phyloP scores from a whole-genome alignment of 2,797 vertebrate genomes.

The Diglossa cyanea region DNA sequence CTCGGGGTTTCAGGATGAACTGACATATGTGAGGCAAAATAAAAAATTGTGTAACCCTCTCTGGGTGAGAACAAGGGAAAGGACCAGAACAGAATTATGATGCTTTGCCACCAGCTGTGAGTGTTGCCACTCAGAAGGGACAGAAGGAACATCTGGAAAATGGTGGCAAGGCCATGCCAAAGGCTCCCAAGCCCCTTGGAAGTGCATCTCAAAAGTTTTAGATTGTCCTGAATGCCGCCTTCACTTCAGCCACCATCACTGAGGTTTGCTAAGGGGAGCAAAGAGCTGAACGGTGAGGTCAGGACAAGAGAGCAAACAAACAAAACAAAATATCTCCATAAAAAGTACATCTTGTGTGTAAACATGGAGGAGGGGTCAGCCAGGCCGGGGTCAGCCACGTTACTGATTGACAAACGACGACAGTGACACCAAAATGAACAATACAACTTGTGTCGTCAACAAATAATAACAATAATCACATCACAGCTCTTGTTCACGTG shows the following conservation, averaged over 20 bases:
- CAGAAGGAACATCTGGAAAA: not conserved
- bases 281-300: not conserved
- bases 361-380: slow-evolving; percentile 8
- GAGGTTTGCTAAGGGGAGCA: slow-evolving; percentile 33
- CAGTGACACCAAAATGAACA: not conserved
- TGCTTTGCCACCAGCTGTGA: not conserved
- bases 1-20: not conserved
- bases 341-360: slow-evolving; percentile 36
- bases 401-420: not conserved
- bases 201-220: not conserved
- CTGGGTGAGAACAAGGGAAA: not conserved
- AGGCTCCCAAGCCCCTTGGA: not conserved
- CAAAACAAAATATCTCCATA: not conserved
- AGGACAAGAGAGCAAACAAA: slow-evolving; percentile 4
- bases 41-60: not conserved
- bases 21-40: not conserved
- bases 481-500: slow-evolving; percentile 46
- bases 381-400: slow-evolving; percentile 6
- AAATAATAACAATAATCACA: not conserved
- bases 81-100: not conserved
- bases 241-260: not conserved
- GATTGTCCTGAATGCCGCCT: not conserved
- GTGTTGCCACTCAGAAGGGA: not conserved
- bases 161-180: not conserved
- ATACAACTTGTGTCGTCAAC: not conserved